phyloP scores from a whole-genome alignment of 2,113 vertebrate genomes.

The Ammodramus savannarum region DNA sequence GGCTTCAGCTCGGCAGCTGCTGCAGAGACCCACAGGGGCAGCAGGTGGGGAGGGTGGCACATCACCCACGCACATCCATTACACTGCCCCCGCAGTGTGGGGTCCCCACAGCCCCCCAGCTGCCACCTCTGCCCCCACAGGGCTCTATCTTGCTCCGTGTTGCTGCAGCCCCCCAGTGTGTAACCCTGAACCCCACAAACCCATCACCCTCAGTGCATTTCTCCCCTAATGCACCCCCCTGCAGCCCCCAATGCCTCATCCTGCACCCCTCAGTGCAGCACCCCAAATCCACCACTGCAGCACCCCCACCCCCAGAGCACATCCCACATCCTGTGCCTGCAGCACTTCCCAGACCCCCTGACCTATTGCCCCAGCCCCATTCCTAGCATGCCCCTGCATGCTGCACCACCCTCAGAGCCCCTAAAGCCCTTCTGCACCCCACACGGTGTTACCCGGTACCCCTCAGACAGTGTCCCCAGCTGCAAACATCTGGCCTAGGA shows the following conservation, averaged over 20 bases:
- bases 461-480: neutral
- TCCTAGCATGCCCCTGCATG: accelerated
- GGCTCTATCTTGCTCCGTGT: too few species aligned
- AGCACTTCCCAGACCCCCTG: neutral
- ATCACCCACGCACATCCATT: neutral
- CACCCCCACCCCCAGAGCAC: neutral
- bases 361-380: neutral
- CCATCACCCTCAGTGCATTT: neutral
- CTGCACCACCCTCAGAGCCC: neutral
- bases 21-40: neutral
- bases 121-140: neutral
- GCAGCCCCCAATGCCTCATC: neutral
- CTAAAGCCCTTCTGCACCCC: neutral
- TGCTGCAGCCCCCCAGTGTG: neutral
- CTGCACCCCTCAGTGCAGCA: neutral
- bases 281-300: neutral
- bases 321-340: neutral
- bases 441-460: neutral
- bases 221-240: neutral
- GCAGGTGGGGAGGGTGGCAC: too few species aligned
- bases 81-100: accelerated
- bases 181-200: neutral
- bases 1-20: neutral
- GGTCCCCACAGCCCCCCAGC: neutral
- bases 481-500: neutral